These are phyloP conservation scores for Crypturellus undulatus DNA, from an alignment of 2,113 vertebrate genomes.

Conservation along the genomic window DNA sequence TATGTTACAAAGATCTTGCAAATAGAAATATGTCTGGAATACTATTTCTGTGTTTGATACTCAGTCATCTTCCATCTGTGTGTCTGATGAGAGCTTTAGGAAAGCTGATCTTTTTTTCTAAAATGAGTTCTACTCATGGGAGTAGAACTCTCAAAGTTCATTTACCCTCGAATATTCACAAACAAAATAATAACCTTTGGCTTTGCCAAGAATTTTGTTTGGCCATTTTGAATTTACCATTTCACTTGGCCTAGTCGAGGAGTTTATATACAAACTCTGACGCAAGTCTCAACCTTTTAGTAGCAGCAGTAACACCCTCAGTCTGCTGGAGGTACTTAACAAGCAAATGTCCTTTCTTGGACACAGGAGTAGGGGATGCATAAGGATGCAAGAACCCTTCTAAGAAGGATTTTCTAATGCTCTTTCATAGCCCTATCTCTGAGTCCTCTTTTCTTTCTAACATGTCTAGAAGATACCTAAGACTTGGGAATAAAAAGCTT, in stretches of 20 bases:
- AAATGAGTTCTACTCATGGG: not conserved
- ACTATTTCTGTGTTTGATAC: not conserved
- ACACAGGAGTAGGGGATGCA: not conserved
- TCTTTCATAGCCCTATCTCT: not conserved
- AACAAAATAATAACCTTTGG: not conserved
- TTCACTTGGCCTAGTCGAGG: not conserved
- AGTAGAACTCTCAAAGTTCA: not conserved
- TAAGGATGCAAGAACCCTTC: rapidly evolving
- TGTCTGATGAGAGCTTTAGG: not conserved
- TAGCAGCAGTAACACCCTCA: not conserved
- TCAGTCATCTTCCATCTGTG: not conserved
- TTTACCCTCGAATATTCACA: not conserved
- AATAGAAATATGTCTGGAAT: not conserved
- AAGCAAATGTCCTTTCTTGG: not conserved
- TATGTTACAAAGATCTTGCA: rapidly evolving
- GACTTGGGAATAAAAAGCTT: not conserved
- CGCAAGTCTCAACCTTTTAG: not conserved
- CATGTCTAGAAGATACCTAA: rapidly evolving
- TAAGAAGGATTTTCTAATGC: not conserved
- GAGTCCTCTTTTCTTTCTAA: not conserved
- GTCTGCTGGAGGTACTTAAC: not conserved
- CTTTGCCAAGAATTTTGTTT: not conserved
- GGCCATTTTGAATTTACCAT: not conserved
- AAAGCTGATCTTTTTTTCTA: not conserved
- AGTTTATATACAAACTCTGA: not conserved